Base-by-base conservation (phyloP, 1,140 invertebrate genomes). In the Sitobion miscanthi region DNA sequence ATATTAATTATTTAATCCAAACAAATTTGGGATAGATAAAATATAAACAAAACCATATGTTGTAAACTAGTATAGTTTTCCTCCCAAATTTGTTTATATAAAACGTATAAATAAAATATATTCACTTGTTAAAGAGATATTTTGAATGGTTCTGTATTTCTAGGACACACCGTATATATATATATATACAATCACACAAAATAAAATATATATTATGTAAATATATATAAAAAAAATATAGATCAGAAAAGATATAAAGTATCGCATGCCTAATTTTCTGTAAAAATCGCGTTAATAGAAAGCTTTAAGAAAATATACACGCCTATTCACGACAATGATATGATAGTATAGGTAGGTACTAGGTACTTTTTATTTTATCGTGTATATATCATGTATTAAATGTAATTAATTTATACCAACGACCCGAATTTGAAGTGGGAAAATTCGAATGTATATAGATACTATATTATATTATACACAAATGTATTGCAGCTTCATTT, bases 181-280 rank as follows among this genome's bases (percentile, higher is more conserved):
- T 77, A 94, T 89, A 57, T 93, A 91, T 77, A 94, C 86, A 93
- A 62, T 69, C 89, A 90, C 89, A 90, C 89, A 90, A 90, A 90
- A 90, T 89, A 90, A 90, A 54, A 94, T 86, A 94, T 93, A 94
- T 69, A 90, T 77, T 47, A 47, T 47, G 45, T 30, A 45, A 45
- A 47, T 47, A 87, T 49, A 88, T 88, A 88, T 52, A 52, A 89
- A 87, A 94, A 82, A 77, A 85, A 94, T 93, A 90, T 45, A 94
- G 45, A 62, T 77, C 38, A 91, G 89, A 86, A 94, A 94, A 86
- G 47, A 93, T 87, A 91, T 93, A 87, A 93, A 93, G 86, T 90
- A 86, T 94, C 77, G 88, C 86, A 90, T 93, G 93, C 88, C 83
- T 90, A 91, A 94, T 93, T 54, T 93, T 62, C 38, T 69, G 89